Evolutionary conservation across 2,797 vertebrate genomes (phyloP).

Genomic region (Bucorvus abyssinicus): DNA sequence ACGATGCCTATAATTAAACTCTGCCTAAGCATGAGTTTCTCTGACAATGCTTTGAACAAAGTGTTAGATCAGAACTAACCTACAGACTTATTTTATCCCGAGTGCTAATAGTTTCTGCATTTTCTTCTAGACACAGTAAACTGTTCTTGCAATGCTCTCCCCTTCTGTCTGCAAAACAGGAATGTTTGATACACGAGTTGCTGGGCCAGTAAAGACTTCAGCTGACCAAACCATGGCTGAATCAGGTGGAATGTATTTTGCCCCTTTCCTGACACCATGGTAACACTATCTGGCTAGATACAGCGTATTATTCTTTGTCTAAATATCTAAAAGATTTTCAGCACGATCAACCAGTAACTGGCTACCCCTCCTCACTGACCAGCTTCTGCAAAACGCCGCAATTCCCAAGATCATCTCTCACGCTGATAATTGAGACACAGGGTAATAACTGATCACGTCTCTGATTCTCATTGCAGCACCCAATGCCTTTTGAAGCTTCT

Average conservation of each 20-base stretch:
- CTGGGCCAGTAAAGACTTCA: not conserved
- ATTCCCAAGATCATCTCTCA: not conserved
- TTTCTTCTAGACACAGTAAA: not conserved
- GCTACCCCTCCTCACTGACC: not conserved
- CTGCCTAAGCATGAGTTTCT: not conserved
- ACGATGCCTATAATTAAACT: not conserved
- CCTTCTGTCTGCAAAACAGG: not conserved
- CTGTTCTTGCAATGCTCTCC: not conserved
- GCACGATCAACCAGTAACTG: not conserved
- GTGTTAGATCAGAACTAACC: not conserved
- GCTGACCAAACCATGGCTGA: not conserved
- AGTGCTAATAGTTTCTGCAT: not conserved
- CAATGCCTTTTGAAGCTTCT: not conserved
- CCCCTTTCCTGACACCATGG: not conserved
- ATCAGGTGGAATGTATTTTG: not conserved
- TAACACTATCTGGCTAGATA: not conserved
- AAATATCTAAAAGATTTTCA: not conserved
- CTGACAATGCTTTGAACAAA: not conserved
- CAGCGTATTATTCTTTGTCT: not conserved
- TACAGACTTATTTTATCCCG: not conserved
- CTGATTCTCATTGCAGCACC: not conserved
- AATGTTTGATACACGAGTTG: not conserved
- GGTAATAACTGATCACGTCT: not conserved
- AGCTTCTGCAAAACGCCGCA: not conserved
- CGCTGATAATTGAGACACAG: not conserved